phyloP scores from a whole-genome alignment of 2,888 invertebrate species.

The Physocephala rufipes region DNA sequence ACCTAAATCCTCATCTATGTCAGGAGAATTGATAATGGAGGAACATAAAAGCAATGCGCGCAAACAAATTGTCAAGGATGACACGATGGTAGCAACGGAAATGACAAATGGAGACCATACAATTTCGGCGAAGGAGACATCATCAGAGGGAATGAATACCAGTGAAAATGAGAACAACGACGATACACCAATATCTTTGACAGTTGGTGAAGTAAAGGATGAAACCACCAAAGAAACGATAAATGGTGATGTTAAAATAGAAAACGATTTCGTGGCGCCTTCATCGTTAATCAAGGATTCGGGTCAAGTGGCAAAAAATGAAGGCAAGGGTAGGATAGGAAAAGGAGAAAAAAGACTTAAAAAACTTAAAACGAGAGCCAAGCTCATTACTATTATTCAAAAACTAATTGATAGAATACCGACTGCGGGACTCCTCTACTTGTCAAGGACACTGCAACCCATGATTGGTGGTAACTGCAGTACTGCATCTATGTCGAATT shows the following conservation, averaged over 20 bases:
- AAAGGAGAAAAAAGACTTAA: conserved; percentile 59
- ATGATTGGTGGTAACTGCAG: conserved; percentile 46
- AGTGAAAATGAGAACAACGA: conserved; percentile 53
- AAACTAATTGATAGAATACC: conserved; percentile 63
- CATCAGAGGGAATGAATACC: conserved; percentile 57
- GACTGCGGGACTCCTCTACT: conserved; percentile 53
- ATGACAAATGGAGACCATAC: background rate
- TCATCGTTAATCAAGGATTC: background rate
- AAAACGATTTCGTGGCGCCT: conserved; percentile 22
- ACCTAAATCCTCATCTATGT: background rate
- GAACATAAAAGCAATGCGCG: background rate
- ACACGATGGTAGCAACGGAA: conserved; percentile 9
- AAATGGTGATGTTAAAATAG: conserved; percentile 37
- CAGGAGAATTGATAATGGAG: background rate
- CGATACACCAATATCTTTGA: conserved; percentile 36
- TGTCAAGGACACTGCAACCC: conserved; percentile 54
- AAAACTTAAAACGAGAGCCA: conserved; percentile 60
- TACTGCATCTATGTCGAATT: conserved; percentile 49
- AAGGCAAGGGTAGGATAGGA: conserved; percentile 20
- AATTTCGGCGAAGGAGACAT: background rate
- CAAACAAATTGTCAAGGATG: background rate
- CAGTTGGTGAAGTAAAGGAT: conserved; percentile 40
- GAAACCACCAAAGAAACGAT: conserved; percentile 28
- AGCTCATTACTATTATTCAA: conserved; percentile 63
- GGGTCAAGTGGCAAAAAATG: background rate